phyloP scores from a whole-genome alignment of 1,140 invertebrate genomes.

The Cryptotermes secundus region DNA sequence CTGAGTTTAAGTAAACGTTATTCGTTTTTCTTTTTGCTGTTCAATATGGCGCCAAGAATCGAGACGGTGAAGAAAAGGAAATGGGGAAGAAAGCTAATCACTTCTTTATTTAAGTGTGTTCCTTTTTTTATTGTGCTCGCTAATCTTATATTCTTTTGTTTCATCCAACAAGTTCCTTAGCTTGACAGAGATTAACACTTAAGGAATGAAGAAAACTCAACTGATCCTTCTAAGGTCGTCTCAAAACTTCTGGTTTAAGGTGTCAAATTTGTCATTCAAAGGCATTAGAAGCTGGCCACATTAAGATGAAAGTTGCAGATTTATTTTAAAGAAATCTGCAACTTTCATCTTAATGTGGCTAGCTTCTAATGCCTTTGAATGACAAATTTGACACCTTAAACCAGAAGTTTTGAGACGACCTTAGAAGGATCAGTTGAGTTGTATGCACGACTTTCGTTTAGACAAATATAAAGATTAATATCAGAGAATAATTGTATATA shows the following conservation, averaged over 20 bases:
- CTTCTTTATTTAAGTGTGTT: conserved; percentile 10
- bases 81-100: conserved; percentile 11
- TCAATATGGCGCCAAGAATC: conserved; percentile 18
- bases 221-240: neutral
- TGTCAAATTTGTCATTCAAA: neutral
- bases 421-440: neutral
- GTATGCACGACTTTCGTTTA: too few relatives aligned
- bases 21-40: conserved; percentile 5
- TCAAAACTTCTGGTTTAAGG: neutral
- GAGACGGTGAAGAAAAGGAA: conserved; percentile 11
- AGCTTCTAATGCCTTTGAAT: too few relatives aligned
- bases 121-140: neutral
- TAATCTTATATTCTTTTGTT: conserved; percentile 16
- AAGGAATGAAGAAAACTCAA: neutral
- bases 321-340: too few relatives aligned
- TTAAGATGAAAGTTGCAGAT: too few relatives aligned
- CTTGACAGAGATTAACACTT: neutral
- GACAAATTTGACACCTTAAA: neutral
- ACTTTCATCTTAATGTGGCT: too few relatives aligned
- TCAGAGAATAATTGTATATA: too few relatives aligned
- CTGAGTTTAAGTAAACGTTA: conserved; percentile 16
- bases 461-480: too few relatives aligned
- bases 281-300: too few relatives aligned
- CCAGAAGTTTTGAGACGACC: neutral
- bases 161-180: neutral